A percentile compares a stretch with the other conserved stretches of the same genome.
phyloP scores from a whole-genome alignment of 2,113 vertebrate species.

The Poecile atricapillus region DNA sequence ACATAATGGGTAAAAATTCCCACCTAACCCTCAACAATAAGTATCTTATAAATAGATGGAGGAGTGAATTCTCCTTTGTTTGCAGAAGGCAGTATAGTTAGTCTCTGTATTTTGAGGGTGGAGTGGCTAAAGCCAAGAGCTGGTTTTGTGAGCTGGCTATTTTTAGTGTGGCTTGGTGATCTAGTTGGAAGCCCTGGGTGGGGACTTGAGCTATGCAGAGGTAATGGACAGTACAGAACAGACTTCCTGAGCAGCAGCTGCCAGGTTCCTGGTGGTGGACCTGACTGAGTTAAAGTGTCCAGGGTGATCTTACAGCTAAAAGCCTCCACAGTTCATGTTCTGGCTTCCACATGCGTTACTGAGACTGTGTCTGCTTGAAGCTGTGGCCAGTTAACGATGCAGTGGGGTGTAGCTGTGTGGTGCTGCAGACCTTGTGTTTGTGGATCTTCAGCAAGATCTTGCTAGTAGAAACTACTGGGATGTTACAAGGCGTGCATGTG shows the following conservation, averaged over 20 bases:
- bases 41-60: constrained; percentile 51
- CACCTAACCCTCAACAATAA: too few relatives aligned
- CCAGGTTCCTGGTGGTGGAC: neutral
- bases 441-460: neutral
- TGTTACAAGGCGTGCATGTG: neutral
- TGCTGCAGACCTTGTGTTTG: neutral
- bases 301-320: neutral
- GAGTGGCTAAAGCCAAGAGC: constrained; percentile 12
- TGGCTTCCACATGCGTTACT: neutral
- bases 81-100: neutral
- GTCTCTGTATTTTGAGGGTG: constrained; percentile 30
- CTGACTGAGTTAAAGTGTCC: neutral
- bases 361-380: neutral
- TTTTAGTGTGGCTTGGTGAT: constrained; percentile 46
- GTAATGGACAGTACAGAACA: neutral
- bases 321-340: neutral
- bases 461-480: neutral
- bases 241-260: neutral
- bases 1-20: too few relatives aligned
- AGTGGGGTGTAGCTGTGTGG: neutral
- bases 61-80: constrained; percentile 55
- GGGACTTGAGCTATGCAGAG: neutral
- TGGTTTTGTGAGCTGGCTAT: constrained; percentile 39
- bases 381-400: neutral
- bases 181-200: constrained; percentile 23